Base-by-base conservation (phyloP, 2,888 invertebrate species). In the Cremastinae sp. region DNA sequence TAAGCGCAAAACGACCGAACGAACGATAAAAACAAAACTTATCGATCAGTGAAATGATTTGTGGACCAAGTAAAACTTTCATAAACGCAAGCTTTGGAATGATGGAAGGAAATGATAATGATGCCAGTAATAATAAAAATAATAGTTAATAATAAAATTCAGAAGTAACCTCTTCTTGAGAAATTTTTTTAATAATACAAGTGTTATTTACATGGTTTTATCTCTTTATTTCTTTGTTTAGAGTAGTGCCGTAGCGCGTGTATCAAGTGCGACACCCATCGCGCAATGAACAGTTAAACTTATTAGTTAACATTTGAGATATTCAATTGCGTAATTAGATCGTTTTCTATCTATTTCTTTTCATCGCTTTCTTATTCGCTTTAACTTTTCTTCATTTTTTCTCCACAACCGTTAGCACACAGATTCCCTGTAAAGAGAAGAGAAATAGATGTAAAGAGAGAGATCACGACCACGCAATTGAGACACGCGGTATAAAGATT, bases 401-500 rank as follows among this genome's bases (percentile, higher is more conserved):
- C 66, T 53, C n/a, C 41, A 39, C 66, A 66, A 66, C 61, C 18
- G 47, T 68, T 74, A 68, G 66, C 68, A 68, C 61, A 56, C n/a
- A n/a, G n/a, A n/a, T 61, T 58, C 55, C 55, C 47, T 66, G 28
- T 68, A 66, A 39, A 74, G 53, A 28, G 28, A 28, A 28, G 2
- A 68, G 61, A 66, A 37, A 55, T 35, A 56, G 71, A 71, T 12
- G 55, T 37, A 43, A 1, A 70, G 55, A 70, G 61, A 62, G 49
- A 59, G 65, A 72, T 72, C 72, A 65, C 65, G 65, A 72, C 43
- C 65, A 65, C 72, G 72, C 72, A 72, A 59, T 51, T 72, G 72
- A 72, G 72, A 73, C 80, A 65, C 78, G 75, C 81, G 76, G 75
- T 81, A 81, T 79, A 78, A 79, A 76, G 71, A 71, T 75, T 77